Conservation (phyloP, 2,888 invertebrate species). For the Aproaerema taeniolella region DNA sequence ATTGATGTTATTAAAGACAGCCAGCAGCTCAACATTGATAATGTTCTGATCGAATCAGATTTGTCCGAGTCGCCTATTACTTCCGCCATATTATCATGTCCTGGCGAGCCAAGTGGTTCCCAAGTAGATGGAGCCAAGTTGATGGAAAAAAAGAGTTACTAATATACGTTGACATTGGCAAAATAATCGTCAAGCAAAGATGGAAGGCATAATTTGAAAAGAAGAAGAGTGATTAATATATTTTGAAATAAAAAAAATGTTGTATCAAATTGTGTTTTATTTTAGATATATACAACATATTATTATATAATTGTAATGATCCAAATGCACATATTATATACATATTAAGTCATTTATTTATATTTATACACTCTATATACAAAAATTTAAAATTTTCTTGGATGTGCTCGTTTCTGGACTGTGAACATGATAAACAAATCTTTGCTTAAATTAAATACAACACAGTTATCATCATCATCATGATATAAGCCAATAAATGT, state of each 20-base stretch:
- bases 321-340: too few relatives aligned
- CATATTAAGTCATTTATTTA: too few relatives aligned
- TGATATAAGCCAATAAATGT: not conserved
- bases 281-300: too few relatives aligned
- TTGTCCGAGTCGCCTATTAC: constrained; percentile 20
- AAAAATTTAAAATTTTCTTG: not conserved
- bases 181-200: constrained; percentile 14
- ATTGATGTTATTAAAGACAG: constrained; percentile 19
- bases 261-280: too few relatives aligned
- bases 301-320: too few relatives aligned
- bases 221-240: too few relatives aligned
- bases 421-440: not conserved
- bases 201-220: too few relatives aligned
- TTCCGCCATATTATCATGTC: constrained; percentile 18
- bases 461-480: not conserved
- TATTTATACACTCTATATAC: too few relatives aligned
- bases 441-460: not conserved
- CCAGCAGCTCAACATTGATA: constrained; percentile 20
- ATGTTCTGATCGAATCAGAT: constrained; percentile 19
- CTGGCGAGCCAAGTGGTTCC: constrained; percentile 21
- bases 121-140: constrained; percentile 9
- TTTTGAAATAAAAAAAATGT: too few relatives aligned
- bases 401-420: not conserved
- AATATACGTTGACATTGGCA: constrained; percentile 17
- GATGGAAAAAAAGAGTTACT: constrained; percentile 18